These are phyloP conservation scores for Agrenia bidenticulata DNA, from an alignment of 2,888 invertebrate species.

Conservation along the genomic window DNA sequence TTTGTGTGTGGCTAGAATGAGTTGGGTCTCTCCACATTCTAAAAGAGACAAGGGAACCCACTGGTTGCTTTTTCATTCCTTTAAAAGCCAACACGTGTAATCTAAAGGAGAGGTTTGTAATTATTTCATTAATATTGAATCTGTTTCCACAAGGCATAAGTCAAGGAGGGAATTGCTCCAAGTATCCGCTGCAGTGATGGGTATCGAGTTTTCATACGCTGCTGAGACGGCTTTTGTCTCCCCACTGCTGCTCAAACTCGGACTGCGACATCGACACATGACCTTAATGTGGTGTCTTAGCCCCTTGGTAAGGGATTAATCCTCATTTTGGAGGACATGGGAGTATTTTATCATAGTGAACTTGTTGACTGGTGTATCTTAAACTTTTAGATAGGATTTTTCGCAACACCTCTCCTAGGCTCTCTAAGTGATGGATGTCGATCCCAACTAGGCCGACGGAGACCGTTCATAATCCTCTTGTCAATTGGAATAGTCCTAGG, in stretches of 20 bases:
- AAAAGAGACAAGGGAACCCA: no score
- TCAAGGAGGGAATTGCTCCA: constrained; percentile 76
- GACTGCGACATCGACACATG: constrained; percentile 90
- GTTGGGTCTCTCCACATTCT: no score
- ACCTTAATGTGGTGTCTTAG: constrained; percentile 94
- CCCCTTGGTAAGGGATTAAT: constrained; percentile 66
- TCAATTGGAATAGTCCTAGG: constrained; percentile 88
- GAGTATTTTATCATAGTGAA: no score
- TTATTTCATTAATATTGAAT: no score
- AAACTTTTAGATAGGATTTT: constrained; percentile 74
- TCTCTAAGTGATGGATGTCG: constrained; percentile 88
- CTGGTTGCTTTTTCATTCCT: no score
- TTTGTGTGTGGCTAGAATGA: no score
- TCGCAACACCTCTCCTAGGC: constrained; percentile 87
- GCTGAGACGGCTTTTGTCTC: constrained; percentile 97
- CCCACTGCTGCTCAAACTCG: constrained; percentile 87
- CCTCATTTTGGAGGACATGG: neutral
- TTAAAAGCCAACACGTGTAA: no score
- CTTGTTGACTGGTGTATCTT: no score
- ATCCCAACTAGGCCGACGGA: constrained; percentile 74
- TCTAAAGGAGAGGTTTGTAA: neutral
- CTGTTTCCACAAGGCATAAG: constrained; percentile 65
- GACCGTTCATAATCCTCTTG: constrained; percentile 87
- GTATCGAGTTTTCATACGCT: constrained; percentile 92
- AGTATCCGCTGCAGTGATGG: constrained; percentile 92